Percentiles rank a stretch among this genome's conserved stretches.
Evolutionary conservation across 2,888 invertebrate species (phyloP).

Genomic region (Chirona hameri): DNA sequence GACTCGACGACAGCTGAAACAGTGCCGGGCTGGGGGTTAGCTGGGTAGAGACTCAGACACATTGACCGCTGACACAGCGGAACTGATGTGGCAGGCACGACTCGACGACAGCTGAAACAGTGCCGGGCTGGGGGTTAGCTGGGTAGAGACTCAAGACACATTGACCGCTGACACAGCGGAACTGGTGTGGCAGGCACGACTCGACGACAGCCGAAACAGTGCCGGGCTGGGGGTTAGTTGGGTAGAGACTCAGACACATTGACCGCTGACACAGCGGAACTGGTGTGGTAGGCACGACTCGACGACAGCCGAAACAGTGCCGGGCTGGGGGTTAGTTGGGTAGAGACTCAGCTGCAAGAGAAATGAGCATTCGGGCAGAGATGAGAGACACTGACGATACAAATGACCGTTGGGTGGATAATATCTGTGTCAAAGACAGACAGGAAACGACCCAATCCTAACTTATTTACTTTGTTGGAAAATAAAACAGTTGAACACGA

Average conservation of each 20-base stretch:
- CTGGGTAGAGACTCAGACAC: constrained; percentile 40
- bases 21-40: too few relatives aligned
- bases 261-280: constrained; percentile 43
- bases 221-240: too few relatives aligned
- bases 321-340: too few relatives aligned
- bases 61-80: constrained; percentile 44
- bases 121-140: too few relatives aligned
- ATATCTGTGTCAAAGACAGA: too few relatives aligned
- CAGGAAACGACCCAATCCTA: too few relatives aligned
- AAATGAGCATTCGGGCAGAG: too few relatives aligned
- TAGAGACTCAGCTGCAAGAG: too few relatives aligned
- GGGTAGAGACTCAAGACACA: constrained; percentile 42
- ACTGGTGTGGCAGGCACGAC: constrained; percentile 40
- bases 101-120: neutral
- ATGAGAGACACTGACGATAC: too few relatives aligned
- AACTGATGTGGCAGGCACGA: constrained; percentile 41
- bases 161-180: constrained; percentile 43
- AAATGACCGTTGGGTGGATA: too few relatives aligned
- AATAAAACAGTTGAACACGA: too few relatives aligned
- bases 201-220: neutral
- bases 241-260: constrained; percentile 43
- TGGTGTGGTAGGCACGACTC: constrained; percentile 37
- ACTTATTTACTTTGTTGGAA: too few relatives aligned
- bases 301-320: neutral
- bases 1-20: neutral